Conservation (phyloP, 2,797 vertebrate genomes). For the Alca torda region DNA sequence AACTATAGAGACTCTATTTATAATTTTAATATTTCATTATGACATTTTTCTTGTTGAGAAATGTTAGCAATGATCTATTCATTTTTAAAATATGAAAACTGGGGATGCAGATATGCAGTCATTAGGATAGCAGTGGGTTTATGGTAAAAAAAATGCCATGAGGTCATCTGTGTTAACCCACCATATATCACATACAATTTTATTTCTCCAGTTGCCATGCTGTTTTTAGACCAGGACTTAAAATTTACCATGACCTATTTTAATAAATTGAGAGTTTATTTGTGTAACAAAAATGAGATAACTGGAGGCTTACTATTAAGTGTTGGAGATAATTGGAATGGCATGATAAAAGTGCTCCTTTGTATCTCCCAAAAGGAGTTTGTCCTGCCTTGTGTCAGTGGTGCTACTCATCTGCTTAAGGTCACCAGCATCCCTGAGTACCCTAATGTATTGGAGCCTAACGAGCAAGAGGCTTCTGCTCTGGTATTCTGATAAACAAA, state of each 20-base stretch:
- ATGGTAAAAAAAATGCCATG: neutral
- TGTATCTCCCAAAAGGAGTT: neutral
- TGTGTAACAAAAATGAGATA: constrained; percentile 27
- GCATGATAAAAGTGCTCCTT: constrained; percentile 11
- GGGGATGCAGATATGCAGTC: neutral
- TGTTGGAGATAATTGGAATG: constrained; percentile 15
- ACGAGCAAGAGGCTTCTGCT: neutral
- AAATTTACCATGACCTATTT: constrained; percentile 28
- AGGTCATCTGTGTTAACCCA: neutral
- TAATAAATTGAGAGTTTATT: constrained; percentile 40
- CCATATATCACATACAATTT: neutral
- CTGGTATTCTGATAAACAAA: neutral
- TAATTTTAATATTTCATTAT: constrained; percentile 14
- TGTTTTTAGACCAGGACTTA: neutral
- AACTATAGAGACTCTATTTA: neutral
- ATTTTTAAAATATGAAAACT: neutral
- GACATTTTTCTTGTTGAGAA: neutral
- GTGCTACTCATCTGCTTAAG: neutral
- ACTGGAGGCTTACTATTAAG: neutral
- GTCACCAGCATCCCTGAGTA: neutral
- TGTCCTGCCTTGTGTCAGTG: neutral
- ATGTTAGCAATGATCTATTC: neutral
- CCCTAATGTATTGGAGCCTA: neutral
- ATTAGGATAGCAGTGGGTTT: neutral
- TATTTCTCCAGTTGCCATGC: neutral